Evolutionary conservation across 1,140 invertebrate species (phyloP).

Genomic region (Macrostomum lignano): DNA sequence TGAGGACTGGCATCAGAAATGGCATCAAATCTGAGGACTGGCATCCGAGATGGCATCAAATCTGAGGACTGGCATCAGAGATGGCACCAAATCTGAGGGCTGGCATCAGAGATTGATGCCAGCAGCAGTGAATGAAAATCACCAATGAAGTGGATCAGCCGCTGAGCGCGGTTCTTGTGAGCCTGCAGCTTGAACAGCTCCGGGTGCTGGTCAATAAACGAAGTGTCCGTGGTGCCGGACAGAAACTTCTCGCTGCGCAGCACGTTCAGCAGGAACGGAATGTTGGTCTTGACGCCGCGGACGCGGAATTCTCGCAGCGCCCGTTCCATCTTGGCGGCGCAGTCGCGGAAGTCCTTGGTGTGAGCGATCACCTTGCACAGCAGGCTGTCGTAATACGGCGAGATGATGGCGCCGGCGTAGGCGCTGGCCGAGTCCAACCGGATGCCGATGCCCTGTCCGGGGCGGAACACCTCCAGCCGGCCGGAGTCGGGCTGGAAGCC

Average conservation of each 20-base stretch:
- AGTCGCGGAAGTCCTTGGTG: conserved; percentile 54
- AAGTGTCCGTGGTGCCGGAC: conserved; percentile 69
- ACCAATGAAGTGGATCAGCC: conserved; percentile 63
- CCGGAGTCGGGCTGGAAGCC: conserved; percentile 90
- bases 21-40: no score
- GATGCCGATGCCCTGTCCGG: conserved; percentile 95
- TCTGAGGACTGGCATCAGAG: no score
- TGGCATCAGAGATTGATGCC: no score
- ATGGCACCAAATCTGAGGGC: no score
- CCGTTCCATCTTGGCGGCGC: conserved; percentile 78
- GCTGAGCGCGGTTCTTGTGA: conserved; percentile 75
- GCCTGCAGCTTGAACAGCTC: conserved; percentile 65
- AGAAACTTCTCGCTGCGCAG: conserved; percentile 83
- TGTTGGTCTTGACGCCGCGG: conserved; percentile 93
- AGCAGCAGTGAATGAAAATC: no score
- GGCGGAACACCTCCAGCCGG: conserved; percentile 68
- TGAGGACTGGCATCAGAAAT: no score
- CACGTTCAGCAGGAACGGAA: conserved; percentile 88
- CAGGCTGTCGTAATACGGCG: conserved; percentile 89
- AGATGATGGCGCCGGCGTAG: conserved; percentile 80
- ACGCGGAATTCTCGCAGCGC: conserved; percentile 83
- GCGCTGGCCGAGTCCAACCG: conserved; percentile 77
- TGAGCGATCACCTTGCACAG: conserved; percentile 92
- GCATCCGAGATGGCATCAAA: no score
- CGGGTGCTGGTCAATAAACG: conserved; percentile 94